Base-by-base conservation (phyloP, 2,113 vertebrate genomes). In the Pseudorectes ferrugineus region DNA sequence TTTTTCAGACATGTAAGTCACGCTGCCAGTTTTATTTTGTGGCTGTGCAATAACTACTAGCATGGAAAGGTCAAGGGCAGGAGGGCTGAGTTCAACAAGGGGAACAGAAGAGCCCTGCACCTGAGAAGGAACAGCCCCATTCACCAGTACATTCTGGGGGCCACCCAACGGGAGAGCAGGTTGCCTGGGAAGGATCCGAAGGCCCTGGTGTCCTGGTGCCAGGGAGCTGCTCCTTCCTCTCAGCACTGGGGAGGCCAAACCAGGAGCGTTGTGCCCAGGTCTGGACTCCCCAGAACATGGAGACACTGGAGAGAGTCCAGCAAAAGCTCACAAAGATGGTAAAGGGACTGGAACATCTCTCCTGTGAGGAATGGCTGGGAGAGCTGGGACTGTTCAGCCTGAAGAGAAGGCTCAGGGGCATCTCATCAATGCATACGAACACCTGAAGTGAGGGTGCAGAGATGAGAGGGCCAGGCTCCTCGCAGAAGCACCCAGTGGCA, bases 401-500 rank as follows among this genome's bases (percentile, higher is more conserved):
- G 62, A 59, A 57, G 31, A 71, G 21, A 63, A 35, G 38, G 35
- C 35, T 91, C 33, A 9, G 12, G 19, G 26, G 4, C 18, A 66
- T 38, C 29, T 61, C 7, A 43, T 6, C 26, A 40, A 9, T 6
- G 20, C 3, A 1, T 2, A 22, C 11, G 35, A 71, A 54, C 5
- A 19, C 14, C 28, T 45, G 35, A 29, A 35, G 10, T 21, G 24
- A 77, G 5, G 26, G 19, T 63, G 22, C 42, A 86, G 52, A 20
- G 58, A 35, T 5, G 28, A 57, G 0, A 0, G 20, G 40, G 11
- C 24, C 61, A 28, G 52, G 33, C n/a, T 91, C 52, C 59, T 35
- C 7, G 15, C 48, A 54, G 61, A 12, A 20, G 14, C 76, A n/a
- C 5, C 7, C 10, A 5, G n/a, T 1, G 22, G 2, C 49, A 85